Evolutionary conservation across 2,797 vertebrate species (phyloP), one percentile per base, ranked within the genome.

Genomic region (Stomatorhinus walkeri): DNA sequence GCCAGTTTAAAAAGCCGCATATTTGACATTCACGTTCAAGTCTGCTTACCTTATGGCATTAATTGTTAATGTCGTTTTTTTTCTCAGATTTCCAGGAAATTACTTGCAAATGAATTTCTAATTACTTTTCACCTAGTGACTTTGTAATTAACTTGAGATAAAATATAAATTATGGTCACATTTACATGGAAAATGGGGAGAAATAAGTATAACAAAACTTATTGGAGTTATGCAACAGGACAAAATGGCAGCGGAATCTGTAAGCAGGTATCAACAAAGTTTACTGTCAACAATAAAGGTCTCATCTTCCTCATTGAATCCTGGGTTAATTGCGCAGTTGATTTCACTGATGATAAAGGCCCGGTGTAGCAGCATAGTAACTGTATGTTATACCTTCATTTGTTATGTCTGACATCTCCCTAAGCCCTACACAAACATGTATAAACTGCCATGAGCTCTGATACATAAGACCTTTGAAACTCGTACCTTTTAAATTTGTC

Each of bases 111-210:
- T 86, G 7, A 87, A 87, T 87, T 87, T 87, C 12, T 52, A 87
- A 87, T 28, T 56, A 87, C 28, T 56, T 87, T 87, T 56, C 51
- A 56, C 49, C 81, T 56, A 56, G 32, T 87, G 52, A 59, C 52
- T 87, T 36, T 87, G 49, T n/a, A 87, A 87, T 56, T 16, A 87
- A 56, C 85, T 87, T 54, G 28, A 56, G 52, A 51, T 87, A 54
- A 56, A 32, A 54, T 48, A 46, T 51, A 49, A 84, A 84, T 84
- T 84, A 84, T 49, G 49, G 22, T 51, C 48, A 84, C 72, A 79
- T 79, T 49, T 51, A 28, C n/a, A 28, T 12, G 19, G 46, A 84
- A 51, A 84, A 84, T 51, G 22, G 2, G 36, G 48, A 85, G 4
- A 85, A 49, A 48, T 46, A 84, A 46, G 49, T 46, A 51, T 84